A percentile compares a stretch with the other conserved stretches of the same genome.
These are phyloP conservation scores for Ceyx cyanopectus DNA, from an alignment of 2,113 vertebrate genomes.

Conservation along the genomic window DNA sequence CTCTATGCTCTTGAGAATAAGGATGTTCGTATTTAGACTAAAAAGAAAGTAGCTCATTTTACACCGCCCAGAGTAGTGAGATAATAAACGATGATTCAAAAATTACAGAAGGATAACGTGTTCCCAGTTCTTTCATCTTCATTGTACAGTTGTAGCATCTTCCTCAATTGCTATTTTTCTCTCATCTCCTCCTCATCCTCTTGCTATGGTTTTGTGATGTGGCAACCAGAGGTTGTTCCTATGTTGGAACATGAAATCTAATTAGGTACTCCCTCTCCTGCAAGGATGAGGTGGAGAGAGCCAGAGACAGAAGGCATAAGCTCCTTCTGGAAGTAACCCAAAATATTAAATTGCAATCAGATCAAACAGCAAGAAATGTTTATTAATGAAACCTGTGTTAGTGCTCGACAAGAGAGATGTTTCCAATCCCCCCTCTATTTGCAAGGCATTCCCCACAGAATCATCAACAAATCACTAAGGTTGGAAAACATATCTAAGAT, in stretches of 20 bases:
- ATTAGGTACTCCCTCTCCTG: not conserved
- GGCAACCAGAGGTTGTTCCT: not conserved
- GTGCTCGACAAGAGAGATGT: not conserved
- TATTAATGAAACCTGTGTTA: not conserved
- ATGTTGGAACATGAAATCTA: not conserved
- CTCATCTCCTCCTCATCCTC: not conserved
- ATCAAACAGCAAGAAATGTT: not conserved
- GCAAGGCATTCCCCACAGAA: not conserved
- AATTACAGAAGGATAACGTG: not conserved
- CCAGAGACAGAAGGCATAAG: not conserved
- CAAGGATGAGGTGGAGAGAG: not conserved
- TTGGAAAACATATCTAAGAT: too few species aligned
- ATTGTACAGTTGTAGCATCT: not conserved
- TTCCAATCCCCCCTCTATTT: not conserved
- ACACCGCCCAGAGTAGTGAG: not conserved
- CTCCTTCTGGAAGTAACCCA: not conserved
- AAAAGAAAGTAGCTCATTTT: slow-evolving; percentile 34
- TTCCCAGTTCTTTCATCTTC: not conserved
- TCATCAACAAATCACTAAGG: too few species aligned
- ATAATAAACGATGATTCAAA: not conserved
- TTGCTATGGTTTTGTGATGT: not conserved
- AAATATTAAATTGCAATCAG: not conserved
- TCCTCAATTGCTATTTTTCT: not conserved
- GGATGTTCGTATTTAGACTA: not conserved
- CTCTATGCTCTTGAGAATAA: not conserved